Evolutionary conservation across 1,140 invertebrate genomes (phyloP), one percentile per base, ranked within the genome.

Genomic region (Potamilus streckersoni): DNA sequence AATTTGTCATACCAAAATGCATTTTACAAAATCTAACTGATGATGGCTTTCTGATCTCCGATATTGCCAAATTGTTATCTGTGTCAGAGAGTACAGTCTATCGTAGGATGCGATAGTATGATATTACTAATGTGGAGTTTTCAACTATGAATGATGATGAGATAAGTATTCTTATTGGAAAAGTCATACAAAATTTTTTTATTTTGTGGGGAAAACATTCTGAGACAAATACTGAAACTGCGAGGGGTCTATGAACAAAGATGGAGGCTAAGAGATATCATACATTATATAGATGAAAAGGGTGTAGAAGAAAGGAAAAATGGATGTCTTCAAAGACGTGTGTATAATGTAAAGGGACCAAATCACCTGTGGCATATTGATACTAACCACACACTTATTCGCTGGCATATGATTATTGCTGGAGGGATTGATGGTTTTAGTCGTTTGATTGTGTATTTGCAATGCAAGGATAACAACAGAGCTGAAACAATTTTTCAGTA

Each of bases 301-400:
- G 71, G 64, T 16, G 27, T 73, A 57, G 13, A 19, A 17, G 71
- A 73, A 38, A 31, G 71, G 27, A 73, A 58, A 57, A 56, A 16
- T 49, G 62, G 17, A 20, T 12, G 70, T 27, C 70, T 71, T 12
- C 60, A 19, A 62, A 62, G 70, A 64, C 62, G 61, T 38, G n/a
- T 62, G 57, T 64, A 72, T 38, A 63, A 60, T 72, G 70, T 72
- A 49, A 72, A 62, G 60, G 70, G 60, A 65, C 70, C 70, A 49
- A 72, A 63, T 31, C 27, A 60, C 55, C 57, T 72, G 60, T 64
- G 70, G 70, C 70, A 72, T 56, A 72, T 72, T 72, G 70, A 64
- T 57, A 64, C 70, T 58, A 63, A 72, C 19, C 61, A 72, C 61
- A 72, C 65, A 55, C 70, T 72, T 64, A 72, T 72, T 62, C 62